These are phyloP conservation scores for Volucella zonaria DNA, from an alignment of 2,888 invertebrate genomes.

Conservation along the genomic window DNA sequence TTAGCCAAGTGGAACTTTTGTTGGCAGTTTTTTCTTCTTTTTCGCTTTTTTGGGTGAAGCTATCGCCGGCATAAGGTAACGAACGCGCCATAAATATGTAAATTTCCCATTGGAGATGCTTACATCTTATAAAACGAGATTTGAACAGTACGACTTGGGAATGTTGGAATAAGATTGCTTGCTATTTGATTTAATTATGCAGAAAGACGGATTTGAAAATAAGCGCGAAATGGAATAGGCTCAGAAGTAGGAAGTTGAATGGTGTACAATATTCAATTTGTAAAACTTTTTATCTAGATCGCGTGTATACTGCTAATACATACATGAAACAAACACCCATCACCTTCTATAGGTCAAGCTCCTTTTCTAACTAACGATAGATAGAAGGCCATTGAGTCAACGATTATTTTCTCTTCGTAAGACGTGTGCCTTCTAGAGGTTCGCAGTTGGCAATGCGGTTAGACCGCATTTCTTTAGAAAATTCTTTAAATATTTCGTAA, in stretches of 20 bases:
- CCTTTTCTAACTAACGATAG: no score
- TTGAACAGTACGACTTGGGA: conserved; percentile 1
- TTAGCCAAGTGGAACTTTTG: not conserved
- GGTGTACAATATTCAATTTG: no score
- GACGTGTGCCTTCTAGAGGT: no score
- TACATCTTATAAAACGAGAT: not conserved
- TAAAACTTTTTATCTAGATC: no score
- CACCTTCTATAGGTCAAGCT: no score
- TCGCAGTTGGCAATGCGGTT: no score
- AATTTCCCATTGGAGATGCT: conserved; percentile 2
- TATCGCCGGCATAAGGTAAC: not conserved
- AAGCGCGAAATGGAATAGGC: not conserved
- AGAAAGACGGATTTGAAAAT: not conserved
- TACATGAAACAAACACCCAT: no score
- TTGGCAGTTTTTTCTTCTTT: not conserved
- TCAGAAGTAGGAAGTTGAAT: not conserved
- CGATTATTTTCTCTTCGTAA: no score
- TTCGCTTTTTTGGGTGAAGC: not conserved
- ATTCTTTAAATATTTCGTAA: no score
- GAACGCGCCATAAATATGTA: not conserved
- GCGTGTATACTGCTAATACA: no score
- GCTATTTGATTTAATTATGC: conserved; percentile 1
- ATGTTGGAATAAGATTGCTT: not conserved
- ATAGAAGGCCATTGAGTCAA: no score
- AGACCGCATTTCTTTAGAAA: no score